These are phyloP conservation scores for Tribolium freemani DNA, from an alignment of 2,888 invertebrate genomes.

Conservation along the genomic window DNA sequence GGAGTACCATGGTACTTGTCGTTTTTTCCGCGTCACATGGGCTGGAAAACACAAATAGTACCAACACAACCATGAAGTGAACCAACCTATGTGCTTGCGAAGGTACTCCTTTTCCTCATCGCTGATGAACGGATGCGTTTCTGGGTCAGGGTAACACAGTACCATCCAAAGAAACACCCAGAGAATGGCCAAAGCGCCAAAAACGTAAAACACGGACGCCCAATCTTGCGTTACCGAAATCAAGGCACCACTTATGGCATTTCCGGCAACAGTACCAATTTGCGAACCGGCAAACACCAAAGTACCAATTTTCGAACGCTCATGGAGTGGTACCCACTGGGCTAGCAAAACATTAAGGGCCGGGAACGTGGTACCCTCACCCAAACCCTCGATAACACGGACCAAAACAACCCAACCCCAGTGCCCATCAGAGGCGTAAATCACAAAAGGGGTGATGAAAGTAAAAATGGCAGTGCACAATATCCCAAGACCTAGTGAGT, in stretches of 20 bases:
- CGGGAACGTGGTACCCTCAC: conserved; percentile 88
- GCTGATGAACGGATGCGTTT: conserved; percentile 74
- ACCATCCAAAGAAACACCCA: conserved; percentile 73
- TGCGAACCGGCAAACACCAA: conserved; percentile 85
- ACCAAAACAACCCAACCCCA: conserved; percentile 78
- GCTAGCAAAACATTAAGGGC: conserved; percentile 86
- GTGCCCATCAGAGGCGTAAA: conserved; percentile 74
- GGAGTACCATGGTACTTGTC: conserved; percentile 71
- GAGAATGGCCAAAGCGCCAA: conserved; percentile 80
- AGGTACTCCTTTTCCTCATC: conserved; percentile 45
- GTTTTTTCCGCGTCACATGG: conserved; percentile 51
- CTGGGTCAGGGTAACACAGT: conserved; percentile 72
- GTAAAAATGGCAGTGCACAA: conserved; percentile 88
- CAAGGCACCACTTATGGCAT: conserved; percentile 77
- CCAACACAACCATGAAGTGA: not conserved
- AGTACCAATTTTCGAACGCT: conserved; percentile 83
- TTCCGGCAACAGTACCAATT: conserved; percentile 75
- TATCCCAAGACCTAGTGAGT: conserved; percentile 85
- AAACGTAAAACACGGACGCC: conserved; percentile 85
- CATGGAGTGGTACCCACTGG: conserved; percentile 84
- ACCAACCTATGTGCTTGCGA: conserved; percentile 28
- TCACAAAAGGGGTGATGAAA: conserved; percentile 83
- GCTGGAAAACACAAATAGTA: conserved; percentile 10
- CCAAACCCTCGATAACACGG: conserved; percentile 84
- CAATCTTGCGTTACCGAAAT: conserved; percentile 77